Conservation (phyloP, 2,113 vertebrate species). For the Callopanchax toddi region DNA sequence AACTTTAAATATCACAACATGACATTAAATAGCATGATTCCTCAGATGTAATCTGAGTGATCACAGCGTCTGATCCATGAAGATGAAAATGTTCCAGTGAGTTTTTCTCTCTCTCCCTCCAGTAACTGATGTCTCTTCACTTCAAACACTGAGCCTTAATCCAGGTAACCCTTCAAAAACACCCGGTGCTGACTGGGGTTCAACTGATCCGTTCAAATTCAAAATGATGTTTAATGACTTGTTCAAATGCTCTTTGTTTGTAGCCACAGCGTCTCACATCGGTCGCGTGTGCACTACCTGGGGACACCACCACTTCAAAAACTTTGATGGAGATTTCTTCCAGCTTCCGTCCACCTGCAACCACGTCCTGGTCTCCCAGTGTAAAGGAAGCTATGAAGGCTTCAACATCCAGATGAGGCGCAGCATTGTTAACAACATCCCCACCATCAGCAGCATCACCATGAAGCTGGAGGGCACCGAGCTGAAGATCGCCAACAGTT, state of each 20-base stretch:
- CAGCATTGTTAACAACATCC: not conserved
- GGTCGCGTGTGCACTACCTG: conserved; percentile 89
- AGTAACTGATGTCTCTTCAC: conserved; percentile 10
- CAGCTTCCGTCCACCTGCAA: conserved; percentile 85
- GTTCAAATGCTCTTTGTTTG: not conserved
- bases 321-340: conserved; percentile 87
- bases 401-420: conserved; percentile 87
- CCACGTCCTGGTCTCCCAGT: conserved; percentile 84
- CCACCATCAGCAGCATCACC: conserved; percentile 76
- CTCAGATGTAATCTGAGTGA: too few relatives aligned
- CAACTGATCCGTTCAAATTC: not conserved
- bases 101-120: conserved; percentile 11
- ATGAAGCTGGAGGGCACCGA: conserved; percentile 76
- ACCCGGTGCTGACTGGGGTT: not conserved
- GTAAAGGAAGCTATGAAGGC: conserved; percentile 73
- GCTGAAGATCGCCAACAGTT: conserved; percentile 73
- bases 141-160: not conserved
- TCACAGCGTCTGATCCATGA: too few relatives aligned
- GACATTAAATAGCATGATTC: too few relatives aligned
- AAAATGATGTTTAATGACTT: not conserved
- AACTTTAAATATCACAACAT: too few relatives aligned
- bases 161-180: conserved; percentile 34
- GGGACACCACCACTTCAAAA: conserved; percentile 89
- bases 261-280: conserved; percentile 68
- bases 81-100: too few relatives aligned